A percentile compares a stretch with the other conserved stretches of the same genome.
Conservation (phyloP, 2,888 invertebrate species). For the Venustoraphidia nigricollis region DNA sequence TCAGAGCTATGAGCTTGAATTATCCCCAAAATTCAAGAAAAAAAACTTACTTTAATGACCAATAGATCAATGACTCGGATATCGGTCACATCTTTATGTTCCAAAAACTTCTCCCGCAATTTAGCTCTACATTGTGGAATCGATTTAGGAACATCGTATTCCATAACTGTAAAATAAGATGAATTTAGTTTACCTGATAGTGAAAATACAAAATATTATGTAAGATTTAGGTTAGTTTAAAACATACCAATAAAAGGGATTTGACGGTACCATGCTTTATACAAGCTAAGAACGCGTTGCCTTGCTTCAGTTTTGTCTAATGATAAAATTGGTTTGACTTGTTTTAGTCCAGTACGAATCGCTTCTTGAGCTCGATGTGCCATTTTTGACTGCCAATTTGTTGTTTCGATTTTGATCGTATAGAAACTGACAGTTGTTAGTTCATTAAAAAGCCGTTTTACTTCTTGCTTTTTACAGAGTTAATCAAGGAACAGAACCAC, state of each 20-base stretch:
- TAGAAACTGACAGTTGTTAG: too few species aligned
- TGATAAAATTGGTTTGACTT: conserved; percentile 79
- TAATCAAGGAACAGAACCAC: too few species aligned
- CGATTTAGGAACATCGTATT: conserved; percentile 68
- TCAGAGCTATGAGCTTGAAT: too few species aligned
- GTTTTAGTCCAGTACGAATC: conserved; percentile 35
- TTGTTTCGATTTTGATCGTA: neutral
- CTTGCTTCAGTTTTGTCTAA: conserved; percentile 60
- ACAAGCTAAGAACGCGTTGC: conserved; percentile 69
- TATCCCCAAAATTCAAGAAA: too few species aligned
- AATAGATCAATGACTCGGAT: conserved; percentile 82
- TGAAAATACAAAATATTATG: conserved; percentile 11
- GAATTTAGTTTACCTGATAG: conserved; percentile 5
- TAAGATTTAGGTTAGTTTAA: conserved; percentile 16
- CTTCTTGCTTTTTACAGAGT: too few species aligned
- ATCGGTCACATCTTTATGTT: conserved; percentile 65
- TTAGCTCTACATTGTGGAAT: conserved; percentile 52
- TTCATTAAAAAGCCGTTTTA: too few species aligned
- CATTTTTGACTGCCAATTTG: too few species aligned
- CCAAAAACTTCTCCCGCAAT: conserved; percentile 62
- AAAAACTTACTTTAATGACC: conserved; percentile 62
- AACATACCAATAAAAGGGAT: conserved; percentile 72
- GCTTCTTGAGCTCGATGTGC: conserved; percentile 25
- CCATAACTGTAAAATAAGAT: conserved; percentile 45
- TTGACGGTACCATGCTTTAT: conserved; percentile 90